Evolutionary conservation across 2,888 invertebrate genomes (phyloP).

Genomic region (Mesochorus sp.): DNA sequence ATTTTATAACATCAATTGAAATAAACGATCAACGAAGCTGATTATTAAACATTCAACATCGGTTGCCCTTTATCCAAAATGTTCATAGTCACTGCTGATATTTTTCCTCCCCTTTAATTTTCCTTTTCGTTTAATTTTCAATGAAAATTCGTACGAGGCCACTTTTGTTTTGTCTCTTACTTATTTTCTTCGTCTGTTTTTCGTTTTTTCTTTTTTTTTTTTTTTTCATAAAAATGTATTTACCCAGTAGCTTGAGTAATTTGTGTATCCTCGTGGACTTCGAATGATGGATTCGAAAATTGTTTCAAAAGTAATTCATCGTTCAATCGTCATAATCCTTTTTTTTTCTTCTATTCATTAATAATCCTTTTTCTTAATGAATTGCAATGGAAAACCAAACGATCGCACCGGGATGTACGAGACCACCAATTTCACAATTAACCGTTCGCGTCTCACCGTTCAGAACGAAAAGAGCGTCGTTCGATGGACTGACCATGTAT

Average conservation of each 20-base stretch:
- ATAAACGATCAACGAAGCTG: constrained; percentile 41
- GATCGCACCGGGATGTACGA: constrained; percentile 86
- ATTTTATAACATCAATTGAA: constrained; percentile 40
- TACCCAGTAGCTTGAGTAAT: constrained; percentile 9
- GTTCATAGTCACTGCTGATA: neutral
- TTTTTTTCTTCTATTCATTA: constrained; percentile 25
- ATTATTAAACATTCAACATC: constrained; percentile 37
- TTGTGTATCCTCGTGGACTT: neutral
- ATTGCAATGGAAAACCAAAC: constrained; percentile 87
- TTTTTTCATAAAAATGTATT: constrained; percentile 27
- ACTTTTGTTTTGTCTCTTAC: constrained; percentile 51
- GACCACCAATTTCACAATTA: constrained; percentile 89
- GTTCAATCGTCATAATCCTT: neutral
- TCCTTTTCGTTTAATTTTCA: constrained; percentile 24
- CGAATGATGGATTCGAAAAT: neutral
- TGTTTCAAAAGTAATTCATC: neutral
- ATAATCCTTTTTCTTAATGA: constrained; percentile 80
- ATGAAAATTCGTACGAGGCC: constrained; percentile 57
- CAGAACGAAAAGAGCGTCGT: constrained; percentile 87
- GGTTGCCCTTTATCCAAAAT: neutral
- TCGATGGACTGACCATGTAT: constrained; percentile 88
- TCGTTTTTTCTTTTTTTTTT: constrained; percentile 20
- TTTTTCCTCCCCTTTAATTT: constrained; percentile 24
- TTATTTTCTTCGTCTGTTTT: neutral
- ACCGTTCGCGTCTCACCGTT: constrained; percentile 88